Evolutionary conservation across 2,113 vertebrate species (phyloP).

Genomic region (Rhipidura dahli): DNA sequence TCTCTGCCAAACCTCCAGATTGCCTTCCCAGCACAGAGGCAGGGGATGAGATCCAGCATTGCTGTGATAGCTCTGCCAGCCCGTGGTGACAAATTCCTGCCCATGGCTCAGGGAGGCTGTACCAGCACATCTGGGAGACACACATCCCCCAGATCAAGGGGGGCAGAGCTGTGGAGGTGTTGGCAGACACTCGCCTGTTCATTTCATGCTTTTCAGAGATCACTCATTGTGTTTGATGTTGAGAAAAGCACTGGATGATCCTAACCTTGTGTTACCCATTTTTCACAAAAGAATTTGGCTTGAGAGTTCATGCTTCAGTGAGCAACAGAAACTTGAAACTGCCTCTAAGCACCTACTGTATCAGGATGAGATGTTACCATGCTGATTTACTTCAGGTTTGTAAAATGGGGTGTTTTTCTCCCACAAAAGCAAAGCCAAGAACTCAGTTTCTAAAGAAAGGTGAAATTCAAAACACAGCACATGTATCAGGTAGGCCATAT

Average conservation of each 20-base stretch:
- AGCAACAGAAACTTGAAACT: not conserved
- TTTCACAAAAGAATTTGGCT: not conserved
- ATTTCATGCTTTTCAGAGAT: not conserved
- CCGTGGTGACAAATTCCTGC: not conserved
- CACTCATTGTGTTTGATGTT: slow-evolving; percentile 8
- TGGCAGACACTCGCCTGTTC: not conserved
- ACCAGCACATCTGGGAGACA: slow-evolving; percentile 23
- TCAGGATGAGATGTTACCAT: not conserved
- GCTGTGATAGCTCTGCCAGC: not conserved
- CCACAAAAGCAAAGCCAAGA: not conserved
- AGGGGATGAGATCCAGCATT: not conserved
- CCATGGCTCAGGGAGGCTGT: not conserved
- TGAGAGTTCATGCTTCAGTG: not conserved
- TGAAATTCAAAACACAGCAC: not conserved
- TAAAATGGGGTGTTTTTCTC: not conserved
- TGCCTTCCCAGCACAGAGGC: not conserved
- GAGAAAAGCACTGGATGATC: not conserved
- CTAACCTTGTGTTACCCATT: not conserved
- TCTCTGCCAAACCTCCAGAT: not conserved
- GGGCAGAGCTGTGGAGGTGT: not conserved
- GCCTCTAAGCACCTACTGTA: not conserved
- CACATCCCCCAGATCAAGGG: not conserved
- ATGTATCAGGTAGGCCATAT: not conserved
- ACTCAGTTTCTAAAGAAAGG: not conserved
- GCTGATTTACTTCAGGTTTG: not conserved